Percentiles rank a stretch among this genome's conserved stretches.
Conservation (phyloP, 2,888 invertebrate species). For the Limnephilus marmoratus region DNA sequence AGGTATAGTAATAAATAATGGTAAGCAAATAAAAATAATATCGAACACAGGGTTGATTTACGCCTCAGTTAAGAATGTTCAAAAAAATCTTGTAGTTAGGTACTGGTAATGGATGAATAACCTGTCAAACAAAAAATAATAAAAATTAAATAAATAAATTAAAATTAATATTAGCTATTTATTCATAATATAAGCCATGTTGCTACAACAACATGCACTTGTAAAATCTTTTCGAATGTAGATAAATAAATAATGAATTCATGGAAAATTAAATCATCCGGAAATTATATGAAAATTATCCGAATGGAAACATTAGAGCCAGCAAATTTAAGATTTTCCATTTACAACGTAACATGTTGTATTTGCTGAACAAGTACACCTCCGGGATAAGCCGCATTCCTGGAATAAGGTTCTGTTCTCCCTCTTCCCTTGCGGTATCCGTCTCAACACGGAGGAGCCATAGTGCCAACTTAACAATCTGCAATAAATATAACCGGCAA, state of each 20-base stretch:
- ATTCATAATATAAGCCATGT: not conserved
- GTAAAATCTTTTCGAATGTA: not conserved
- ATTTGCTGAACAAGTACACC: not conserved
- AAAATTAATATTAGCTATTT: no score
- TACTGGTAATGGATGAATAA: no score
- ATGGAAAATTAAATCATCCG: not conserved
- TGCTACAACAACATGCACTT: not conserved
- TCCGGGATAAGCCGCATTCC: conserved; percentile 6
- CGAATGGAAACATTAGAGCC: not conserved
- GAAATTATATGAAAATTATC: not conserved
- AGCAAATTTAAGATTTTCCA: not conserved
- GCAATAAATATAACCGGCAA: conserved; percentile 48
- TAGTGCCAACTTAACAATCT: conserved; percentile 46
- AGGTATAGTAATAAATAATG: no score
- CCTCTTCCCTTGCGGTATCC: conserved; percentile 46
- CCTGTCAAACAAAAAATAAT: no score
- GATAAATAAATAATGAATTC: not conserved
- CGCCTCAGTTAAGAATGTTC: no score
- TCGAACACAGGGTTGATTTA: no score
- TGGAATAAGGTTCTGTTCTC: conserved; percentile 34
- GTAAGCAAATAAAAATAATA: no score
- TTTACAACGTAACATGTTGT: not conserved
- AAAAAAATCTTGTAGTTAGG: no score
- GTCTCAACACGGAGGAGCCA: conserved; percentile 26
- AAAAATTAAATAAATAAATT: no score